Percentiles rank a stretch among this genome's conserved stretches.
These are phyloP conservation scores for Hippocampus barbouri DNA, from an alignment of 2,113 vertebrate genomes.

Conservation along the genomic window DNA sequence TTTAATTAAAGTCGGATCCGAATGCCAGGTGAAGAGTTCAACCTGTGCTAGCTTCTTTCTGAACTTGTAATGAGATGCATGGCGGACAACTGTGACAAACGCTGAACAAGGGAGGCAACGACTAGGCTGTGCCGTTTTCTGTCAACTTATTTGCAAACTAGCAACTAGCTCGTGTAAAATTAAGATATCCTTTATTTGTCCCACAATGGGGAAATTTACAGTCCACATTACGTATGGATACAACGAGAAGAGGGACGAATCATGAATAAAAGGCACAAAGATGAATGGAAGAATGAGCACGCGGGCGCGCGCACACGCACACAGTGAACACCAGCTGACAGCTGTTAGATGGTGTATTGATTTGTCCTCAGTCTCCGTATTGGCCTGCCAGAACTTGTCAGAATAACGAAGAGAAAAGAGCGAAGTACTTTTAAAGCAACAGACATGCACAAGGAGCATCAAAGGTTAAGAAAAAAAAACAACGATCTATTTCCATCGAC, in stretches of 20 bases:
- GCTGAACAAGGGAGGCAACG: slow-evolving; percentile 1
- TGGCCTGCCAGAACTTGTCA: slow-evolving; percentile 55
- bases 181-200: too few relatives aligned
- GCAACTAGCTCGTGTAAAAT: not conserved
- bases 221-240: not conserved
- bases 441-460: not conserved
- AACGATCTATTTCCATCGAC: not conserved
- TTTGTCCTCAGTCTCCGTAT: slow-evolving; percentile 49
- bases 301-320: slow-evolving; percentile 1
- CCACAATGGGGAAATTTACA: too few relatives aligned
- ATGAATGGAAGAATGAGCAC: slow-evolving; percentile 26
- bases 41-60: not conserved
- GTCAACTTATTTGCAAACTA: not conserved
- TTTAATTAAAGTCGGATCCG: slow-evolving; percentile 35
- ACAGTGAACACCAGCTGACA: slow-evolving; percentile 49
- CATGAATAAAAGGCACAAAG: slow-evolving; percentile 8
- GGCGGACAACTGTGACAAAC: not conserved
- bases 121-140: not conserved
- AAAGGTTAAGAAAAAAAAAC: not conserved
- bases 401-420: slow-evolving; percentile 54
- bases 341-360: slow-evolving; percentile 64
- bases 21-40: slow-evolving; percentile 9
- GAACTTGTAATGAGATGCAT: not conserved
- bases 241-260: not conserved
- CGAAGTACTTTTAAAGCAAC: slow-evolving; percentile 21